Conservation (phyloP, 2,113 vertebrate species). For the Hyaena hyaena region DNA sequence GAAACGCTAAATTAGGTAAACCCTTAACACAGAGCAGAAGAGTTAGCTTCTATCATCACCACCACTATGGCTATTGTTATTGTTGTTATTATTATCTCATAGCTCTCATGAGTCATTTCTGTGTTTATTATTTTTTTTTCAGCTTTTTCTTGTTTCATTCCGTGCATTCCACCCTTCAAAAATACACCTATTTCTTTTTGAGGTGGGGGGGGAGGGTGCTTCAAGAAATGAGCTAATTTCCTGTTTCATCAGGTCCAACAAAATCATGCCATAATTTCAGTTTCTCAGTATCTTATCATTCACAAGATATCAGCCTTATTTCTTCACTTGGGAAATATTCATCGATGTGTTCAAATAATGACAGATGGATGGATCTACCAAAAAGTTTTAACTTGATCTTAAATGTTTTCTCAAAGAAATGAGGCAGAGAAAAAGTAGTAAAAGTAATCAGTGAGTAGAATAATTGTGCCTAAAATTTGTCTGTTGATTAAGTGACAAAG, state of each 20-base stretch:
- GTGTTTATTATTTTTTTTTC: not conserved
- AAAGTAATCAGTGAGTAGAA: slow-evolving; percentile 31
- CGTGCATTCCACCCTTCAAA: not conserved
- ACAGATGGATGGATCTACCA: not conserved
- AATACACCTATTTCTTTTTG: not conserved
- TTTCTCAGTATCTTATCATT: slow-evolving; percentile 1
- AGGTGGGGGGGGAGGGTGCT: not conserved
- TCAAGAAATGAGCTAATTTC: not conserved
- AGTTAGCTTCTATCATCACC: not conserved
- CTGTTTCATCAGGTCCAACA: not conserved
- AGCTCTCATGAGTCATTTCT: not conserved
- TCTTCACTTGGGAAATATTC: slow-evolving; percentile 27
- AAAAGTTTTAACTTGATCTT: slow-evolving; percentile 57
- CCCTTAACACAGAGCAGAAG: not conserved
- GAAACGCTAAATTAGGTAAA: not conserved
- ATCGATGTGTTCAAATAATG: slow-evolving; percentile 33
- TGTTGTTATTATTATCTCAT: not conserved
- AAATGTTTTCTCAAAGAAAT: slow-evolving; percentile 63
- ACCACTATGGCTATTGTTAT: not conserved
- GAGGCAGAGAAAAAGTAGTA: slow-evolving; percentile 28
- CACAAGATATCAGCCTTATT: not conserved
- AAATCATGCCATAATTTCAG: not conserved
- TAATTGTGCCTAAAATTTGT: not conserved
- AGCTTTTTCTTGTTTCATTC: not conserved
- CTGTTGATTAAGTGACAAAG: not conserved